Conservation (phyloP, 2,113 vertebrate genomes). For the Prionailurus bengalensis region DNA sequence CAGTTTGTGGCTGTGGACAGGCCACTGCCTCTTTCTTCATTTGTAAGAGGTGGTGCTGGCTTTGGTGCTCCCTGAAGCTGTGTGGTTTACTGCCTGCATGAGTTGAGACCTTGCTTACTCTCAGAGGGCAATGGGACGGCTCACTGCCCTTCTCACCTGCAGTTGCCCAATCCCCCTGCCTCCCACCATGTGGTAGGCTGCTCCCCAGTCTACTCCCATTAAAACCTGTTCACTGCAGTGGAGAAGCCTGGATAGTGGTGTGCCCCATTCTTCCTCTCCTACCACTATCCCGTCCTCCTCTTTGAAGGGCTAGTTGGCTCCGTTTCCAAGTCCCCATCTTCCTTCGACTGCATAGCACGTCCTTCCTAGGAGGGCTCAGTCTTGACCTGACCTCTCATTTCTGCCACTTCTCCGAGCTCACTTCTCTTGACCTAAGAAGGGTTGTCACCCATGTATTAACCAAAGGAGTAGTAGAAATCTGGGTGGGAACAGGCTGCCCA, state of each 20-base stretch:
- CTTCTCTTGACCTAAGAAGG: neutral
- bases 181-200: neutral
- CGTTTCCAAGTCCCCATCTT: neutral
- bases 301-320: neutral
- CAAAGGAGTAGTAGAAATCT: neutral
- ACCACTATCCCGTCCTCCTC: neutral
- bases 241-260: neutral
- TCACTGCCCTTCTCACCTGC: neutral
- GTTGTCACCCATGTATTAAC: neutral
- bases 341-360: neutral
- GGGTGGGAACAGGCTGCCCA: neutral
- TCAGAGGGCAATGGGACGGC: neutral
- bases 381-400: slow-evolving; percentile 12
- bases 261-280: neutral
- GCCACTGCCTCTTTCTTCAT: neutral
- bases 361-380: neutral
- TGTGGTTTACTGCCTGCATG: neutral
- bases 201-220: neutral
- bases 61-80: neutral
- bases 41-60: neutral
- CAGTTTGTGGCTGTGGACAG: neutral
- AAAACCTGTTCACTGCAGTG: neutral
- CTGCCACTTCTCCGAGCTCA: neutral
- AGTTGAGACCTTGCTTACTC: neutral
- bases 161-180: neutral